phyloP scores from a whole-genome alignment of 2,797 vertebrate species.

The Tinamus major region DNA sequence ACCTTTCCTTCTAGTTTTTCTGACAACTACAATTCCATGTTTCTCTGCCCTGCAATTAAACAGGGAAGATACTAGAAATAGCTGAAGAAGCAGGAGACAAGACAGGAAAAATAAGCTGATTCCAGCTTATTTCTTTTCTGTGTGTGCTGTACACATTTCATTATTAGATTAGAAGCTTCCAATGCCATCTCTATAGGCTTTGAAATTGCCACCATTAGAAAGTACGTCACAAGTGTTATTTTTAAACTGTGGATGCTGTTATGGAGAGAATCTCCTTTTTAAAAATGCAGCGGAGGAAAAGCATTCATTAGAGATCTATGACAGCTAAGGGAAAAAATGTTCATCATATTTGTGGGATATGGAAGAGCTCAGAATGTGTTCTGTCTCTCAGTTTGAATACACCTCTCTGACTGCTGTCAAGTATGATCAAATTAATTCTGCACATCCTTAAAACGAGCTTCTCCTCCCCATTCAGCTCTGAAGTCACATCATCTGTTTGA shows the following conservation, averaged over 20 bases:
- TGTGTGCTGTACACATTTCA: neutral
- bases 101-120: conserved; percentile 64
- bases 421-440: conserved; percentile 59
- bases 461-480: conserved; percentile 14
- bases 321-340: conserved; percentile 46
- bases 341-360: conserved; percentile 16
- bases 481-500: neutral
- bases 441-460: conserved; percentile 21
- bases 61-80: conserved; percentile 28
- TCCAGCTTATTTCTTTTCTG: neutral
- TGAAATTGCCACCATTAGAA: conserved; percentile 63
- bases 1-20: conserved; percentile 51
- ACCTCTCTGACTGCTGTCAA: conserved; percentile 49
- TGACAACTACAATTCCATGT: conserved; percentile 26
- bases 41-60: conserved; percentile 27
- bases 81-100: conserved; percentile 51
- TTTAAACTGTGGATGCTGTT: conserved; percentile 44
- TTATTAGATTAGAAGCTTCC: conserved; percentile 59
- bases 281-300: conserved; percentile 46
- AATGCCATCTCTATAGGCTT: conserved; percentile 36
- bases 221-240: conserved; percentile 58
- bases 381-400: conserved; percentile 39
- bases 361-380: conserved; percentile 18
- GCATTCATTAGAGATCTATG: conserved; percentile 44
- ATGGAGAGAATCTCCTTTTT: conserved; percentile 43